These are phyloP conservation scores for Akabosia matsudoensis DNA, from an alignment of 1,140 invertebrate species.

Conservation along the genomic window DNA sequence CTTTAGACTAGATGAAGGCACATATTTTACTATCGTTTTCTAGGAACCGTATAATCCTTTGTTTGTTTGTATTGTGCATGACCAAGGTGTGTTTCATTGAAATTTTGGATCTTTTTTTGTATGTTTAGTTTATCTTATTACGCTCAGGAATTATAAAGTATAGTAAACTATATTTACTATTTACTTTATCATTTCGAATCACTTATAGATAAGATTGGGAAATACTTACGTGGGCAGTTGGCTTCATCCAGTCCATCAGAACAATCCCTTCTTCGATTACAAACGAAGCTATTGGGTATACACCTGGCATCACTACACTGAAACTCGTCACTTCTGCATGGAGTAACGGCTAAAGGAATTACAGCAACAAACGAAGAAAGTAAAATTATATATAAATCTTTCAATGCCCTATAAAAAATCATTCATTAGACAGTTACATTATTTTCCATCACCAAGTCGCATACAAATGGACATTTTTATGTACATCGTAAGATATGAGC, in stretches of 20 bases:
- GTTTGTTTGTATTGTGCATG: too few relatives aligned
- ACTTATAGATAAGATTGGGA: background rate
- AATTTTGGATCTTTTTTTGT: too few relatives aligned
- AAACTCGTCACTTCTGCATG: background rate
- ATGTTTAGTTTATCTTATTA: too few relatives aligned
- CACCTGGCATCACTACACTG: constrained; percentile 51
- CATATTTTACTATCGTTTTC: too few relatives aligned
- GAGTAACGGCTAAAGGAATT: background rate
- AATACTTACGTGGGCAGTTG: background rate
- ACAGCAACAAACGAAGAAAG: background rate
- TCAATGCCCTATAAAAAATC: background rate
- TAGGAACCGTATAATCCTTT: too few relatives aligned
- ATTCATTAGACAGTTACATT: background rate
- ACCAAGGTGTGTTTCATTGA: too few relatives aligned
- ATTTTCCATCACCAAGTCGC: too few relatives aligned
- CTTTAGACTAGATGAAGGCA: too few relatives aligned
- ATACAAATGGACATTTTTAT: too few relatives aligned
- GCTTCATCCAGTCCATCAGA: constrained; percentile 50
- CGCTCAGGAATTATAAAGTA: too few relatives aligned
- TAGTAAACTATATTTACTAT: too few relatives aligned
- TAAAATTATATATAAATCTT: background rate
- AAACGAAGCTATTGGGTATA: constrained; percentile 47
- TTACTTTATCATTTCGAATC: background rate
- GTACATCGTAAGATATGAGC: too few relatives aligned
- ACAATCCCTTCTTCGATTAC: constrained; percentile 50